A percentile compares a stretch with the other conserved stretches of the same genome.
These are phyloP conservation scores for human (Homo sapiens) DNA, from an alignment of 2,113 vertebrate species.

Conservation along the genomic window DNA sequence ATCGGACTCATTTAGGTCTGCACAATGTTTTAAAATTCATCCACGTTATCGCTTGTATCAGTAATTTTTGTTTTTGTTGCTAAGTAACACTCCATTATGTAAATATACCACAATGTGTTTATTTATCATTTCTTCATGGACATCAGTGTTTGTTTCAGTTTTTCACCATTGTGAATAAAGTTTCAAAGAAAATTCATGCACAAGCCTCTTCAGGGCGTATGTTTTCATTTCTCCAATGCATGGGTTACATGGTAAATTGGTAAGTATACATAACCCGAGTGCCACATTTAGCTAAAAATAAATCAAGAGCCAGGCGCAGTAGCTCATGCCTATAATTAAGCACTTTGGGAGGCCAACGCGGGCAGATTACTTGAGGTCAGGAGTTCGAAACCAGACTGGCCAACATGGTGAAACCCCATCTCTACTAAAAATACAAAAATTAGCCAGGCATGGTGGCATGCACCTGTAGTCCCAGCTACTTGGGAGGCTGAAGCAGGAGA, in stretches of 20 bases:
- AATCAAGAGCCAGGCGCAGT: too few relatives aligned
- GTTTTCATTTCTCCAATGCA: not conserved
- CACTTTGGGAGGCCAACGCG: too few relatives aligned
- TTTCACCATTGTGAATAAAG: not conserved
- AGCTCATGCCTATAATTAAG: too few relatives aligned
- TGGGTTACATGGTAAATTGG: not conserved
- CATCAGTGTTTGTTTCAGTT: not conserved
- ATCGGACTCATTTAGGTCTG: not conserved
- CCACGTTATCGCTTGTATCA: not conserved
- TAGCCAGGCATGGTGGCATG: too few relatives aligned
- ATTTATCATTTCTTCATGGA: not conserved
- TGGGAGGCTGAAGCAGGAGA: too few relatives aligned
- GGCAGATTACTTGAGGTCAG: too few relatives aligned
- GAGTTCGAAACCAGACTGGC: too few relatives aligned
- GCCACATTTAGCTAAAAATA: not conserved
- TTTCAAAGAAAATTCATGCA: not conserved
- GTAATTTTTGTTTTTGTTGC: not conserved
- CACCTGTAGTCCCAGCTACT: too few relatives aligned
- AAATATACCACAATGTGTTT: not conserved
- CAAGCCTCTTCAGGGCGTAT: not conserved
- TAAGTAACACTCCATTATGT: not conserved
- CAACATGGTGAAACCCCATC: too few relatives aligned
- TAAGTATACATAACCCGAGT: not conserved
- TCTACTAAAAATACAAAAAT: too few relatives aligned
- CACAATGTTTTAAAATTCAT: not conserved